Conservation (phyloP, 2,888 invertebrate species). For the Andrena bucephala region DNA sequence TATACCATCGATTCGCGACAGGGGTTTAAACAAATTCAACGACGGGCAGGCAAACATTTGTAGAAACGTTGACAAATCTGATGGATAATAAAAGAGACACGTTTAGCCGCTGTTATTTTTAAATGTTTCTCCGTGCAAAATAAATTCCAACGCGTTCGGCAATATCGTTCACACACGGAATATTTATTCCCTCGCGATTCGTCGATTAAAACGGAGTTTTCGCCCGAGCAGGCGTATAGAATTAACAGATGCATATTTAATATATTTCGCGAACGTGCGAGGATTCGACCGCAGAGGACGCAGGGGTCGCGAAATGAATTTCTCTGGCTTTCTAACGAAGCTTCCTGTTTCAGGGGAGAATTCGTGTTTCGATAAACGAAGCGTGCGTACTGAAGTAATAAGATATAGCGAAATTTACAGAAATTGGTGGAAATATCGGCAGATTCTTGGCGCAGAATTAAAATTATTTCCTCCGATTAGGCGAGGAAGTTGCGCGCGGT, state of each 20-base stretch:
- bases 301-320: neutral
- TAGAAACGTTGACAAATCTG: neutral
- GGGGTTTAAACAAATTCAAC: neutral
- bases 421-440: conserved; percentile 15
- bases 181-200: neutral
- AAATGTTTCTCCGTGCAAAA: neutral
- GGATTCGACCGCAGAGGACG: neutral
- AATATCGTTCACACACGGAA: neutral
- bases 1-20: neutral
- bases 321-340: neutral
- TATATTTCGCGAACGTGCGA: conserved; percentile 6
- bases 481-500: neutral
- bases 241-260: conserved; percentile 28
- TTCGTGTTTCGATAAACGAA: conserved; percentile 17
- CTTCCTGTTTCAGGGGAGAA: neutral
- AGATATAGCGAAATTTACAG: neutral
- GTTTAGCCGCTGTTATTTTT: neutral
- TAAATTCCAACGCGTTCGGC: neutral
- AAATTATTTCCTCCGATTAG: conserved; percentile 10
- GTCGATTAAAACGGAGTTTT: neutral
- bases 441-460: conserved; percentile 4
- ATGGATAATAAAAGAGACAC: neutral
- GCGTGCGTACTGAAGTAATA: neutral
- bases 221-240: neutral
- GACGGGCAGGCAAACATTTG: neutral